Evolutionary conservation across 2,888 invertebrate species (phyloP), one percentile per base, ranked within the genome.

Genomic region (Orthonevra nobilis): DNA sequence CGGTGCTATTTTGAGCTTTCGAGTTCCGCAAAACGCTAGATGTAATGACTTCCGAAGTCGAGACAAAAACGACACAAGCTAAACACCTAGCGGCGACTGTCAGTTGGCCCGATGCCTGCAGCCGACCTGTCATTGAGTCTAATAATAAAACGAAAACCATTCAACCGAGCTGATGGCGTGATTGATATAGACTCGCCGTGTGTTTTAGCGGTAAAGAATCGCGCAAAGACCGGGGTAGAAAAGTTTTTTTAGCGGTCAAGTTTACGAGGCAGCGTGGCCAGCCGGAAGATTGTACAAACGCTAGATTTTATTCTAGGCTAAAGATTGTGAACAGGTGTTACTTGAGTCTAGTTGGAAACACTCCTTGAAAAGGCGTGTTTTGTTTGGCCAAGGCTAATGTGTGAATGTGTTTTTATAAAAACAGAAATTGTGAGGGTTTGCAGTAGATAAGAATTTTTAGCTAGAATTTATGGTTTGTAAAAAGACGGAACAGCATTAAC

Each of bases 71-170:
- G 28, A 38, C 40, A 50, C 15, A 9, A 32, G 5, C 23, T 14
- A 42, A 26, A 52, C 44, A 63, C n/a, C 50, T 32, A 23, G 50
- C 56, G 64, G 50, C 64, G 56, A 75, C 32, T 77, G 77, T 72
- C 77, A 72, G 64, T 77, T 77, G 72, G 77, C 77, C 20, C 42
- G 58, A 20, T 70, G 72, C 77, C 72, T 64, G 58, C 26, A 52
- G 50, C 38, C 63, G 52, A 64, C 19, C 44, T 77, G 72, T 60
- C 77, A 77, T 77, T 77, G 77, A 72, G 34, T 66, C 77, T 77
- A 77, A 66, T 54, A 54, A 77, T 77, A 77, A 64, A 46, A 30
- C 14, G 23, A 58, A 32, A 42, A 42, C 69, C 63, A 30, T 42
- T 75, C 19, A 54, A 26, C 6, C 17, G 42, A 60, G 44, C 64